These are phyloP conservation scores for Reticulitermes lucifugus DNA, from an alignment of 2,888 invertebrate species.

Conservation along the genomic window DNA sequence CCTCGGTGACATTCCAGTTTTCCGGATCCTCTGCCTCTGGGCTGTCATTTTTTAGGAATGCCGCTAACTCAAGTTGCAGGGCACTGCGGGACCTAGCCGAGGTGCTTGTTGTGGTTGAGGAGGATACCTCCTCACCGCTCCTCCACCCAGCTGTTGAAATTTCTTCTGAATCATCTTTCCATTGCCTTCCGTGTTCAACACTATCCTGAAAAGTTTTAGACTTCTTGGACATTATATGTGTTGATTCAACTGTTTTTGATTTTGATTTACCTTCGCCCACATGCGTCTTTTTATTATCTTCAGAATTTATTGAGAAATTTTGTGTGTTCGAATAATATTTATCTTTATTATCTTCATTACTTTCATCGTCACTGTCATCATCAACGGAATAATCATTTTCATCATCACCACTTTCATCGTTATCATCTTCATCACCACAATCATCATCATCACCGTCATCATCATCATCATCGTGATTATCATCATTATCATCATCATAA, in stretches of 20 bases:
- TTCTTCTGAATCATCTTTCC: neutral
- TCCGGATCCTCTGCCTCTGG: constrained; percentile 4
- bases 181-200: constrained; percentile 25
- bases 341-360: neutral
- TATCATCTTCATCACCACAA: constrained; percentile 37
- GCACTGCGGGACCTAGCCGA: neutral
- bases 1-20: neutral
- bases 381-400: too few relatives aligned
- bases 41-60: constrained; percentile 9
- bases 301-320: too few relatives aligned
- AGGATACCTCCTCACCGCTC: neutral
- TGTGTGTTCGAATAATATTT: neutral
- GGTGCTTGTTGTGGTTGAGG: neutral
- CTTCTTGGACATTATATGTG: neutral
- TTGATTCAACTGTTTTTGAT: too few relatives aligned
- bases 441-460: constrained; percentile 13
- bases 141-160: neutral
- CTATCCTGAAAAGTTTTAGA: neutral
- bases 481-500: constrained; percentile 25
- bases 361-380: neutral
- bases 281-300: neutral
- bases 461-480: too few relatives aligned
- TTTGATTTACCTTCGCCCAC: neutral
- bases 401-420: neutral
- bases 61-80: neutral